phyloP scores from a whole-genome alignment of 2,113 vertebrate genomes.

The Pelobates fuscus region DNA sequence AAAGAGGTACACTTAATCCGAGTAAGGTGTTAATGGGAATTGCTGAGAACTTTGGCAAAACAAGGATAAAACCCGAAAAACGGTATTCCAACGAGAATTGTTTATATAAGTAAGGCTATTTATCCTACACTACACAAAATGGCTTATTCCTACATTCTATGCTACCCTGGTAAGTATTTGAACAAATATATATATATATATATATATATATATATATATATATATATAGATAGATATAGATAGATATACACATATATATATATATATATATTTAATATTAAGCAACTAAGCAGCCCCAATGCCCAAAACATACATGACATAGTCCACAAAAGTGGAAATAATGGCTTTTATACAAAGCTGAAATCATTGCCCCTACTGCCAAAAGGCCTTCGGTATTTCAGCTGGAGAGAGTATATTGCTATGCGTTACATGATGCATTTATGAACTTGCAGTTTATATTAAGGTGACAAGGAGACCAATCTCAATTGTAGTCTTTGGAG shows the following conservation, averaged over 20 bases:
- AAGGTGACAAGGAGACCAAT: conserved; percentile 9
- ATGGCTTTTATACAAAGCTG: conserved; percentile 60
- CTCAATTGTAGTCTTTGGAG: conserved; percentile 37
- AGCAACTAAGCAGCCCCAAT: conserved; percentile 21
- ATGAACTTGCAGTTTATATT: conserved; percentile 12
- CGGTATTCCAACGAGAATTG: conserved; percentile 49
- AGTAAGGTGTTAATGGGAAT: conserved; percentile 52
- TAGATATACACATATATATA: conserved; percentile 10
- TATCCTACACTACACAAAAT: conserved; percentile 67
- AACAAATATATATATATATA: conserved; percentile 12
- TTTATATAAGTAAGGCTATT: conserved; percentile 69
- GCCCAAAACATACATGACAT: conserved; percentile 17
- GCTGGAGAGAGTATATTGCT: conserved; percentile 37
- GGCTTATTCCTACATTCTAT: conserved; percentile 62
- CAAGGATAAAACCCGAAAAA: conserved; percentile 46
- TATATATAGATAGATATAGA: no score
- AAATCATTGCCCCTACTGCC: neutral
- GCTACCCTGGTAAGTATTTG: conserved; percentile 37
- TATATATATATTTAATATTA: neutral
- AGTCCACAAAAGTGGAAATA: conserved; percentile 5
- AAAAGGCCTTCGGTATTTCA: conserved; percentile 24
- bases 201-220: neutral
- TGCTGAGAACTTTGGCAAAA: conserved; percentile 45
- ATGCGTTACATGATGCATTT: conserved; percentile 3
- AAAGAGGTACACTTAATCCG: conserved; percentile 66